Percentiles rank a stretch among this genome's conserved stretches.
Conservation (phyloP, 2,888 invertebrate genomes). For the Pilophorus perplexus region DNA sequence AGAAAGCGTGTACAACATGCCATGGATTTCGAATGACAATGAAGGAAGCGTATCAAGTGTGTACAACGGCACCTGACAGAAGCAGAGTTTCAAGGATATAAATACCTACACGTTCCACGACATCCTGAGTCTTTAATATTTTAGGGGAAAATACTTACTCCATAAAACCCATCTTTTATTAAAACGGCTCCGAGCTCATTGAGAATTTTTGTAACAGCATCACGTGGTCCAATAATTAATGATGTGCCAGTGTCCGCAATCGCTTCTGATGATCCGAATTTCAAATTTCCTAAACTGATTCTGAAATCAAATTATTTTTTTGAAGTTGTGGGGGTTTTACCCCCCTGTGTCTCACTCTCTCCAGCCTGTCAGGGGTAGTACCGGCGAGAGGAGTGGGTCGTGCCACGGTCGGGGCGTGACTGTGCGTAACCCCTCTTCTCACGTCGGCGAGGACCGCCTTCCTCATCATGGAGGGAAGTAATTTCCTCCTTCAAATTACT, state of each 20-base stretch:
- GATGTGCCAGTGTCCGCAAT: constrained; percentile 97
- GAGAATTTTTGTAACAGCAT: constrained; percentile 59
- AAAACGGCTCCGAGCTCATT: not conserved
- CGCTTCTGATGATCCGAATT: constrained; percentile 57
- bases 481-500: no score
- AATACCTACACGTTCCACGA: no score
- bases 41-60: not conserved
- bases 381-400: no score
- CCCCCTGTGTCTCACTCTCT: no score
- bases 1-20: not conserved
- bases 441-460: no score
- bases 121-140: not conserved
- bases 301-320: no score
- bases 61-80: not conserved
- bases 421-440: no score
- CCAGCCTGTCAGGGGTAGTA: no score
- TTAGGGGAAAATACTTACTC: not conserved
- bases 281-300: not conserved
- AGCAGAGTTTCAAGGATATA: no score
- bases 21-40: not conserved
- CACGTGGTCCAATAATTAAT: constrained; percentile 84
- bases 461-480: no score
- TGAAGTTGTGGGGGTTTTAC: no score
- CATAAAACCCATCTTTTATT: not conserved
- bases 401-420: no score